Evolutionary conservation across 2,113 vertebrate species (phyloP).

Genomic region (Chunga burmeisteri): DNA sequence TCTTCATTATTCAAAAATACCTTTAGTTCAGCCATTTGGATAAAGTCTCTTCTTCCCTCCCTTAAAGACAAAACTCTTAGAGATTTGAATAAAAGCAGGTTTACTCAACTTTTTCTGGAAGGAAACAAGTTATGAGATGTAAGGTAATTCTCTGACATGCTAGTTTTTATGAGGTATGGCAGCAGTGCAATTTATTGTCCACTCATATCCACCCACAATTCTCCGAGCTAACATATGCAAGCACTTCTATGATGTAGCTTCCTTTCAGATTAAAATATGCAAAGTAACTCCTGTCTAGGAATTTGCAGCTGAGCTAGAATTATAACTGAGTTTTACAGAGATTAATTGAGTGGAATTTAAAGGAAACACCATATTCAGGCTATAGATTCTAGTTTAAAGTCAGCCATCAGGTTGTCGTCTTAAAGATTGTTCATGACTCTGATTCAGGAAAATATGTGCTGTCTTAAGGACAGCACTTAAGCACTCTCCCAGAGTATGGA

Average conservation of each 20-base stretch:
- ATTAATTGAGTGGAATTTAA: neutral
- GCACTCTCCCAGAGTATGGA: neutral
- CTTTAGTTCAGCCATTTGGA: neutral
- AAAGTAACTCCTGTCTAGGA: neutral
- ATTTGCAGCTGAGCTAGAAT: neutral
- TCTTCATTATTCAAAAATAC: neutral
- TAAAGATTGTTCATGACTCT: neutral
- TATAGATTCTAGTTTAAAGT: neutral
- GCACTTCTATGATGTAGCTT: neutral
- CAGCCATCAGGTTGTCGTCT: neutral
- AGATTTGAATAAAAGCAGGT: neutral
- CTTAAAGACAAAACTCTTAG: neutral
- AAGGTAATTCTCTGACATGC: neutral
- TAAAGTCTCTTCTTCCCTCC: neutral
- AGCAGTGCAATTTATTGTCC: neutral
- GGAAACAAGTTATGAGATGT: neutral
- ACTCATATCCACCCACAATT: neutral
- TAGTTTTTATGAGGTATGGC: neutral
- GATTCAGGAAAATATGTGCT: neutral
- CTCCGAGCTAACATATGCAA: rapidly evolving
- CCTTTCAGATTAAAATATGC: neutral
- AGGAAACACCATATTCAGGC: neutral
- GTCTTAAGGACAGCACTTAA: neutral
- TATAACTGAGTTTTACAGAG: neutral
- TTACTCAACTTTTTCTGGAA: neutral